Conservation (phyloP, 2,888 invertebrate genomes). For the Osmoderma eremita region DNA sequence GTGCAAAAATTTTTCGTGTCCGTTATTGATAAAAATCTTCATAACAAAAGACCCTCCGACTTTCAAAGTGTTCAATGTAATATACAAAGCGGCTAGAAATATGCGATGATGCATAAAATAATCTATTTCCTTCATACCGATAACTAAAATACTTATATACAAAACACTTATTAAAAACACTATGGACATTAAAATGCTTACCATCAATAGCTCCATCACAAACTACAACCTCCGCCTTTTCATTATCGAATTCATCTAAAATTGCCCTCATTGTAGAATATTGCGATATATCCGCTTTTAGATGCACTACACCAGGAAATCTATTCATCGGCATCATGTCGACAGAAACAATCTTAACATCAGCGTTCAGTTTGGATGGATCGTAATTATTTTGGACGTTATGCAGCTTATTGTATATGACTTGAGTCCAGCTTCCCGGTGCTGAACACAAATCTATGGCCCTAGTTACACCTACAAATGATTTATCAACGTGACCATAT, state of each 20-base stretch:
- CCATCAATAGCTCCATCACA: conserved; percentile 41
- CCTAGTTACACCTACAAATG: conserved; percentile 27
- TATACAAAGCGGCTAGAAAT: conserved; percentile 31
- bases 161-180: background rate
- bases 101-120: conserved; percentile 36
- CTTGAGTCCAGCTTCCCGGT: conserved; percentile 39
- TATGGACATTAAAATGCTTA: background rate
- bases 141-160: conserved; percentile 20
- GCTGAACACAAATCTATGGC: conserved; percentile 37
- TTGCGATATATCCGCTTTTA: conserved; percentile 36
- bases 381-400: conserved; percentile 29
- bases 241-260: conserved; percentile 20
- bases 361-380: conserved; percentile 15
- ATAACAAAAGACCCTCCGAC: conserved; percentile 29
- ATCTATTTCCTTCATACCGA: conserved; percentile 31
- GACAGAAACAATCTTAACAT: conserved; percentile 28
- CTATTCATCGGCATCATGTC: conserved; percentile 37
- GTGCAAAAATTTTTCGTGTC: conserved; percentile 17
- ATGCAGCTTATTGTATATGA: conserved; percentile 36
- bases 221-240: conserved; percentile 34
- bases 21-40: conserved; percentile 34
- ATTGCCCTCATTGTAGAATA: conserved; percentile 27
- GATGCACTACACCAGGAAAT: conserved; percentile 33
- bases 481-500: no score
- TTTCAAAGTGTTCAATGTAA: conserved; percentile 25